Evolutionary conservation across 2,113 vertebrate species (phyloP), one percentile per base, ranked within the genome.

Genomic region (Sisor rabdophorus): DNA sequence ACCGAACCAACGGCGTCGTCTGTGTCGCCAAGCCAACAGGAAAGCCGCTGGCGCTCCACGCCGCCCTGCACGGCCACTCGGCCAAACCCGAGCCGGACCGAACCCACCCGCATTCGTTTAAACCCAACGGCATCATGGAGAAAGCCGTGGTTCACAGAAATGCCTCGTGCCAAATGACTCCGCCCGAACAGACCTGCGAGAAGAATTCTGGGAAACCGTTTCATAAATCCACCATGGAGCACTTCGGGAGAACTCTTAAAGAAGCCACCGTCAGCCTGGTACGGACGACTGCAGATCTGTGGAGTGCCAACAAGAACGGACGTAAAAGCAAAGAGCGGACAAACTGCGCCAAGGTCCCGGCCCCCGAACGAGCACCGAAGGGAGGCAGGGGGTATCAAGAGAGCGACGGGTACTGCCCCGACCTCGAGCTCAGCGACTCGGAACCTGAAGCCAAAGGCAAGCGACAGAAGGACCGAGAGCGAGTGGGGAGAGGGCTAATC

Each of bases 381-480:
- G 86, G 87, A 76, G 84, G 78, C 24, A 87, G 88, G 77, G 84
- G 92, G 0, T 94, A 93, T 87, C 95, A 95, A 83, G 97, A 99
- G 84, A 96, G 94, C 0, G 97, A 99, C 2, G 97, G 97, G 1
- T 99, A 99, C 88, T 98, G 96, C 82, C 97, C 97, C 0, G 97
- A 99, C 86, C 86, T 96, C 77, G 96, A 99, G 85, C 92, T 95
- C 48, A 99, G 97, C 82, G 97, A 99, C 90, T 98, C 97, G 0
- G 97, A 99, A 84, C 90, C 93, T 0, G 96, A 99, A 85, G 91
- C 93, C 32, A 95, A 94, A 82, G 94, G 92, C 61, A 92, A 88
- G 79, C 90, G 92, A 36, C 92, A 89, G 81, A 87, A 10, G 40
- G 9, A 44, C 40, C 5, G 40, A 44, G 40, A 44, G 40, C 40